phyloP scores from a whole-genome alignment of 2,113 vertebrate genomes.

The Corythaixoides concolor region DNA sequence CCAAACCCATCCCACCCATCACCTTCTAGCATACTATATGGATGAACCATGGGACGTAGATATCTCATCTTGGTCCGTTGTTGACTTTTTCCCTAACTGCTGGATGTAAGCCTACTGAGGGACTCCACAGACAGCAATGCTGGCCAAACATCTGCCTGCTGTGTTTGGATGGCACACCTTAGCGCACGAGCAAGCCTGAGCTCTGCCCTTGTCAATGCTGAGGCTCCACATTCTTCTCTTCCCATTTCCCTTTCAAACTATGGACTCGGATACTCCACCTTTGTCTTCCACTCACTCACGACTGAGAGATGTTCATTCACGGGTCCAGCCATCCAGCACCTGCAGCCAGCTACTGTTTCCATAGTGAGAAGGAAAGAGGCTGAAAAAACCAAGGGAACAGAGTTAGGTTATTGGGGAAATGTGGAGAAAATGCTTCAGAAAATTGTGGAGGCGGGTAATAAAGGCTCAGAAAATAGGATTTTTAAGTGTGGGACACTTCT shows the following conservation, averaged over 20 bases:
- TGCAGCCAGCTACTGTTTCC: background rate
- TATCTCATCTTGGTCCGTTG: background rate
- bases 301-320: background rate
- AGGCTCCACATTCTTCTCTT: background rate
- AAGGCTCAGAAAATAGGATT: background rate
- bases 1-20: background rate
- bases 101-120: background rate
- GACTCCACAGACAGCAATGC: background rate
- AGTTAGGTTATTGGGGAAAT: background rate
- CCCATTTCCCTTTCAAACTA: background rate
- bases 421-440: background rate
- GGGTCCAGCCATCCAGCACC: background rate
- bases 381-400: background rate
- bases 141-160: background rate
- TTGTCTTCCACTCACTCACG: background rate
- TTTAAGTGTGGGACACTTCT: background rate
- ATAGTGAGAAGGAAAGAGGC: background rate
- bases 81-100: background rate
- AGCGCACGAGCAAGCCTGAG: background rate
- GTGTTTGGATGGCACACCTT: background rate
- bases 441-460: background rate
- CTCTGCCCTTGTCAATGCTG: background rate
- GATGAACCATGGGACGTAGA: background rate
- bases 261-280: fast-evolving
- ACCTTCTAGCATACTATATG: fast-evolving